A percentile compares a stretch with the other conserved stretches of the same genome.
These are phyloP conservation scores for Vanacampus margaritifer DNA, from an alignment of 2,113 vertebrate genomes.

Conservation along the genomic window DNA sequence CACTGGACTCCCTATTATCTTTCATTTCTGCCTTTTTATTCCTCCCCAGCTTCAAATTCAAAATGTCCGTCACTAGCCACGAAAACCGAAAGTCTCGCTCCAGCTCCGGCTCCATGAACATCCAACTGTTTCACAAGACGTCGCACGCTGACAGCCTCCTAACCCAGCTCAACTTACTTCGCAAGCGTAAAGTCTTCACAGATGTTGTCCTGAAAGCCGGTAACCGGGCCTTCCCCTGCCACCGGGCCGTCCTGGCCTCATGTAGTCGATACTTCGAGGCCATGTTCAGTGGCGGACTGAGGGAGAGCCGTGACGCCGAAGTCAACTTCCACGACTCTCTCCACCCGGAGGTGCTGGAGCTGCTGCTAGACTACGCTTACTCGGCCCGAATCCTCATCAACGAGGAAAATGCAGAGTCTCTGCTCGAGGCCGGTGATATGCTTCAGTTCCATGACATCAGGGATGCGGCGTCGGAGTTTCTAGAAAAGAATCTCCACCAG, in stretches of 20 bases:
- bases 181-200: constrained; percentile 77
- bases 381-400: constrained; percentile 79
- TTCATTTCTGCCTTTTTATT: background rate
- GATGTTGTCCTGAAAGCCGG: constrained; percentile 77
- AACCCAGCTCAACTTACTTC: constrained; percentile 79
- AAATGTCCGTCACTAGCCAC: constrained; percentile 82
- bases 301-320: constrained; percentile 75
- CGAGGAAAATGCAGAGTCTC: constrained; percentile 81
- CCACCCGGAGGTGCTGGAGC: constrained; percentile 81
- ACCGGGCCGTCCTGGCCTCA: constrained; percentile 78
- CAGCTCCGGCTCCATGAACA: constrained; percentile 78
- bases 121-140: constrained; percentile 78
- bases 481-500: constrained; percentile 81
- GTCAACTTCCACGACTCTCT: constrained; percentile 80
- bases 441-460: constrained; percentile 83
- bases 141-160: constrained; percentile 75
- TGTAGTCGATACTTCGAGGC: constrained; percentile 84
- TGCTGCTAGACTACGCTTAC: constrained; percentile 81
- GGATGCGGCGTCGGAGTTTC: constrained; percentile 78
- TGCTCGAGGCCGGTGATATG: constrained; percentile 82
- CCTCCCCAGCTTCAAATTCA: constrained; percentile 37
- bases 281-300: constrained; percentile 79
- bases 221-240: constrained; percentile 74
- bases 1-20: background rate
- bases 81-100: constrained; percentile 84